phyloP scores from a whole-genome alignment of 2,797 vertebrate species.

The Australoheros facetus region DNA sequence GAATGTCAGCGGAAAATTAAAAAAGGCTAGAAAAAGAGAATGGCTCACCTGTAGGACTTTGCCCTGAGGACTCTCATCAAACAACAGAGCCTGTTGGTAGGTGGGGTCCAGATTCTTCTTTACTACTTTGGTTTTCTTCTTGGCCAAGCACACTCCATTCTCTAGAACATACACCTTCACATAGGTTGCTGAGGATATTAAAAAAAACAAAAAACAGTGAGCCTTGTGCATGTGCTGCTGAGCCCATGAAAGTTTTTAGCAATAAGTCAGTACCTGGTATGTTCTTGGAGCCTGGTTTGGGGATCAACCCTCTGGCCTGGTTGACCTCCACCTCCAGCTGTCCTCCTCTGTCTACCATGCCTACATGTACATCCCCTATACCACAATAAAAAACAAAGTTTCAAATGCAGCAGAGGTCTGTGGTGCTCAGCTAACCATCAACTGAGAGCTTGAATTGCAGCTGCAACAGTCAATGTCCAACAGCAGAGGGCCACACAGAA shows the following conservation, averaged over 20 bases:
- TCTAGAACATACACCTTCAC: conserved; percentile 96
- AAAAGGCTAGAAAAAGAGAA: neutral
- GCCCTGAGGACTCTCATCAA: conserved; percentile 95
- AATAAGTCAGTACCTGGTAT: conserved; percentile 85
- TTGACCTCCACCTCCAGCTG: conserved; percentile 97
- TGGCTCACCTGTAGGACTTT: conserved; percentile 91
- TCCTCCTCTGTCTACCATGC: conserved; percentile 90
- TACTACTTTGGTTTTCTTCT: conserved; percentile 96
- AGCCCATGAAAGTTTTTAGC: neutral
- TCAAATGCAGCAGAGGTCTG: neutral
- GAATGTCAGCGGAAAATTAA: neutral
- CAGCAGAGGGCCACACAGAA: conserved; percentile 75
- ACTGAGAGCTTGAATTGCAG: neutral
- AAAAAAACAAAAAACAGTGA: neutral
- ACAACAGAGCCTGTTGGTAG: conserved; percentile 95
- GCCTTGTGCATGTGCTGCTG: neutral
- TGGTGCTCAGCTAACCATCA: neutral
- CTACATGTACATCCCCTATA: conserved; percentile 90
- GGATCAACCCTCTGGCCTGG: conserved; percentile 91
- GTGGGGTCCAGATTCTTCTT: conserved; percentile 94
- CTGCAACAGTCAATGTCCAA: conserved; percentile 25
- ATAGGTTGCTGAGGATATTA: conserved; percentile 86
- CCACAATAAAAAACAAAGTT: neutral
- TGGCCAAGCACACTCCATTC: conserved; percentile 92
- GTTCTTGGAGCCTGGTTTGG: conserved; percentile 93